Evolutionary conservation across 2,888 invertebrate genomes (phyloP), one percentile per base, ranked within the genome.

Genomic region (Lamproptera curius): DNA sequence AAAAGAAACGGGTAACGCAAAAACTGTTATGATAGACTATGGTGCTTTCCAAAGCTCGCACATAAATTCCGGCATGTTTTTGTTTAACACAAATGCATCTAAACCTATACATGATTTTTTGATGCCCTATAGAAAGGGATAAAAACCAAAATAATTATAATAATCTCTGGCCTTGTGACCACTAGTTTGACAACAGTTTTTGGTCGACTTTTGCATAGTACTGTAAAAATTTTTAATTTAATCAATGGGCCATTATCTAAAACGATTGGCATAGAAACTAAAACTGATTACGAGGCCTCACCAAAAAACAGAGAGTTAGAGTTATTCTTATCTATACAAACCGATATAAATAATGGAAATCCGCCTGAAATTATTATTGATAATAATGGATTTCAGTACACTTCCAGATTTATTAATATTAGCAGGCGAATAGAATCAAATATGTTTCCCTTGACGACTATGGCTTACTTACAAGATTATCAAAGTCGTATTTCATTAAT

Each of bases 11-110:
- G 73, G 73, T 51, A 64, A 51, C 8, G 71, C 73, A 56, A 81
- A 76, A 56, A 52, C 53, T 11, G 55, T 85, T 14, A 44, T 65
- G 2, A 57, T 96, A 16, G 93, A 94, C 58, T 97, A 96, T 67
- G 93, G 94, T 0, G 95, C 96, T 0, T 98, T 98, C 70, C 91
- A 91, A 44, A 96, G 96, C 49, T 94, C 95, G 0, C 93, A 94
- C 70, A 92, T 93, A 63, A 94, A 96, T 73, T 96, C 97, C 10
- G 99, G 99, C 0, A 97, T 98, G 10, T 99, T 98, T 75, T 89
- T 99, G 13, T 98, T 99, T 70, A 96, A 97, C 81, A 96, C 95
- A 0, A 94, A 95, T 63, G 90, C 93, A 11, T 89, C 92, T 2
- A 96, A 95, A 52, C 93, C 93, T 17, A 92, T 97, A 64, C 90